Percentiles rank a stretch among this genome's conserved stretches.
Evolutionary conservation across 2,888 invertebrate species (phyloP).

Genomic region (Nycteola revayana): DNA sequence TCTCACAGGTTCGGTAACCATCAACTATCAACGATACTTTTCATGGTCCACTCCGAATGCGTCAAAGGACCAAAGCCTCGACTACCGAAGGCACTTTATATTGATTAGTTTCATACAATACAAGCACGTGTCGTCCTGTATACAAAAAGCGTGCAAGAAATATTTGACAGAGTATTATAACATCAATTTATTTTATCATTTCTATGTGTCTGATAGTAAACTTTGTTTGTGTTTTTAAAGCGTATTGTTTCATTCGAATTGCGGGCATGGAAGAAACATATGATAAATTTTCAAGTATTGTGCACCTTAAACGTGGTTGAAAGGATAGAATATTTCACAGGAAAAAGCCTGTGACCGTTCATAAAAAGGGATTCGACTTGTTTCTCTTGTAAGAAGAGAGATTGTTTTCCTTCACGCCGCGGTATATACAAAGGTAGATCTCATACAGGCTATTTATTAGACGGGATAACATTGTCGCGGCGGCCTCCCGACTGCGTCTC

Average conservation of each 20-base stretch:
- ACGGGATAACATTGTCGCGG: constrained; percentile 72
- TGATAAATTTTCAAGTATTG: constrained; percentile 41
- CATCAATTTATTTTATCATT: too few species aligned
- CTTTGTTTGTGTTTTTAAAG: neutral
- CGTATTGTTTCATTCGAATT: constrained; percentile 15
- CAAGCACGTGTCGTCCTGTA: constrained; percentile 1
- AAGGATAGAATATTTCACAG: constrained; percentile 53
- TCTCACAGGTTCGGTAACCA: constrained; percentile 53
- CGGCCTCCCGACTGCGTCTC: constrained; percentile 43
- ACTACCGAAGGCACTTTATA: constrained; percentile 32
- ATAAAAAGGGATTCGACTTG: constrained; percentile 69
- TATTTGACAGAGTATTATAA: neutral
- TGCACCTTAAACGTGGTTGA: constrained; percentile 43
- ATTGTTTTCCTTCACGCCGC: constrained; percentile 65
- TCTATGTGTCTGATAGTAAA: too few species aligned
- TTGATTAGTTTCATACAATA: constrained; percentile 38
- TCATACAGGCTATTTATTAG: constrained; percentile 75
- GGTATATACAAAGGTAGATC: constrained; percentile 57
- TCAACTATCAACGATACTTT: constrained; percentile 60
- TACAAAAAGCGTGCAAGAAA: neutral
- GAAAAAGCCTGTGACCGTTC: constrained; percentile 59
- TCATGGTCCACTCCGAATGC: constrained; percentile 54
- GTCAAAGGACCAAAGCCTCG: constrained; percentile 42
- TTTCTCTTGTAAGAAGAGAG: constrained; percentile 60
- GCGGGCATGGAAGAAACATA: constrained; percentile 32